Evolutionary conservation across 2,797 vertebrate species (phyloP), one percentile per base, ranked within the genome.

Genomic region (Leptodactylus fallax): DNA sequence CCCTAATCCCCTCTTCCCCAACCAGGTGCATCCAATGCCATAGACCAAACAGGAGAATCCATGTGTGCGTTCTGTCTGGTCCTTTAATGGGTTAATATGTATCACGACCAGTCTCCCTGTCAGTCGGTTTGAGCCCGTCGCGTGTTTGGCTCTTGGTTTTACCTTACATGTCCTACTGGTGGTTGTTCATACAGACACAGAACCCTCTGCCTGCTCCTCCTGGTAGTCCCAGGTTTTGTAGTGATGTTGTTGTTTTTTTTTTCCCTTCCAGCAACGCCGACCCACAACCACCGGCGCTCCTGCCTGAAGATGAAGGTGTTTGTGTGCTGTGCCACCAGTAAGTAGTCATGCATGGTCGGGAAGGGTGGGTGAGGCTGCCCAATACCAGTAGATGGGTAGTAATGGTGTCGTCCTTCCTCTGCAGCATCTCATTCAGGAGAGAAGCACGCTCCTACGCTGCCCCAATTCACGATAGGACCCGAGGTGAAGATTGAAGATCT

Each of bases 281-380:
- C 96, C 19, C 97, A 98, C 93, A 97, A 97, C 93, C 97, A 98
- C 80, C 96, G 95, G 90, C 96, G 96, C 86, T 97, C 96, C 93
- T 99, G 98, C 92, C 96, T 99, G 90, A 96, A 96, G 94, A 97
- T 99, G 96, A 97, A 97, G 88, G 97, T 98, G 89, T 98, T 97
- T 5, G 97, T 99, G 92, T 99, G 98, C 95, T 99, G 97, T 51
- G 95, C 97, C 91, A 97, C 97, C 92, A 96, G 98, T 99, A 92
- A 95, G 94, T 95, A 74, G 1, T 16, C 7, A 0, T 6, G 11
- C 6, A 13, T 7, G 8, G 2, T 19, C 21, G 2, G 1, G n/a
- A 11, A 17, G 60, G 56, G 56, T 1, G 4, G 56, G 56, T 2
- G 12, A 17, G 56, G 12, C 56, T 4, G 36, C 36, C 36, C 36